Conservation (phyloP, 2,113 vertebrate species). For the Acanthochromis polyacanthus region DNA sequence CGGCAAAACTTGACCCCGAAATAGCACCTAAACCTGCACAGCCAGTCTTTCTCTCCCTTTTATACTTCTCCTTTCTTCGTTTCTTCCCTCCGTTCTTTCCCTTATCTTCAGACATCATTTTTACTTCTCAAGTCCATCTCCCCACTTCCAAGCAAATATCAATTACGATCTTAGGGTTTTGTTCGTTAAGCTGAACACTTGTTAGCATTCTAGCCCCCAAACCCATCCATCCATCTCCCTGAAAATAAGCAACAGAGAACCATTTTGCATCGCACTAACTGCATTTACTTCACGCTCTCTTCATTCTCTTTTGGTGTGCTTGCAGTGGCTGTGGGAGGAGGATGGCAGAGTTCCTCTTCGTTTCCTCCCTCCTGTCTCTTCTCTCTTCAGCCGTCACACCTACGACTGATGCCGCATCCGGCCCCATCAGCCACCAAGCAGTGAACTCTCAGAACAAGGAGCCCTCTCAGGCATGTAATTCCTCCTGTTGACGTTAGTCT, state of each 20-base stretch:
- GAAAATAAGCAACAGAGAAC: conserved; percentile 41
- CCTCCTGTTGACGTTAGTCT: conserved; percentile 38
- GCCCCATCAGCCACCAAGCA: conserved; percentile 28
- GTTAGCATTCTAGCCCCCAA: conserved; percentile 50
- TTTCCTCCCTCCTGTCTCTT: conserved; percentile 8
- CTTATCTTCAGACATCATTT: conserved; percentile 33
- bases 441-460: conserved; percentile 48
- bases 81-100: neutral
- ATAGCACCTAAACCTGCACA: conserved; percentile 32
- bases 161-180: conserved; percentile 59
- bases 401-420: conserved; percentile 29
- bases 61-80: neutral
- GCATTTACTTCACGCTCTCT: neutral
- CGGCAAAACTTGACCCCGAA: conserved; percentile 49
- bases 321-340: conserved; percentile 26
- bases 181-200: conserved; percentile 69
- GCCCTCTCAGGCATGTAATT: conserved; percentile 38
- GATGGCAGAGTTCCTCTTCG: neutral
- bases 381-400: conserved; percentile 40
- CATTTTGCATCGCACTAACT: conserved; percentile 34
- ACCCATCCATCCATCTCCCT: neutral
- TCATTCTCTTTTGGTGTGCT: conserved; percentile 13
- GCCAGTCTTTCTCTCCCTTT: conserved; percentile 8
- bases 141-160: conserved; percentile 18
- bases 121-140: conserved; percentile 10